Evolutionary conservation across 2,888 invertebrate genomes (phyloP).

Genomic region (Caenorhabditis wallacei): DNA sequence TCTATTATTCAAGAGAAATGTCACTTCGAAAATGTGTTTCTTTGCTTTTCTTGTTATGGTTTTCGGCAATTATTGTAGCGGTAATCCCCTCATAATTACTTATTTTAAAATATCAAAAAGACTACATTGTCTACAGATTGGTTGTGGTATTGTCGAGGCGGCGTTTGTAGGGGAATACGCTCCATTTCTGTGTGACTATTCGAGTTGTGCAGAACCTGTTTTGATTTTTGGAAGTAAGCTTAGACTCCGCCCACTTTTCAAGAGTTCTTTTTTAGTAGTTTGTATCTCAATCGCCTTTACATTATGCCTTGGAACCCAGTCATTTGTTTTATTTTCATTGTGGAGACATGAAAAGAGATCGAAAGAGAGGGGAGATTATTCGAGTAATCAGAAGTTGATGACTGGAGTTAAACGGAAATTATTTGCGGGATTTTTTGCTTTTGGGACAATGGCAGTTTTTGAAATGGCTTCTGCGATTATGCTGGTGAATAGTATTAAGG

Average conservation of each 20-base stretch:
- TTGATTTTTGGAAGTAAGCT: constrained; percentile 30
- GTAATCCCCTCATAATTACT: neutral
- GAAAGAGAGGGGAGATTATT: constrained; percentile 35
- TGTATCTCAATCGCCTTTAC: constrained; percentile 33
- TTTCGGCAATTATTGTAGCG: constrained; percentile 22
- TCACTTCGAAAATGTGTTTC: constrained; percentile 42
- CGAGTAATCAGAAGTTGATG: constrained; percentile 33
- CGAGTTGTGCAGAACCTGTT: constrained; percentile 36
- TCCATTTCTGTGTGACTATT: constrained; percentile 42
- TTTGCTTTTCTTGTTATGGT: constrained; percentile 25
- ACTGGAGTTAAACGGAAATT: constrained; percentile 34
- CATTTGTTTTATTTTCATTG: constrained; percentile 33
- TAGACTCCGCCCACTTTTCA: neutral
- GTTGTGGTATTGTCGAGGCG: constrained; percentile 36
- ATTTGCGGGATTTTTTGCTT: constrained; percentile 32
- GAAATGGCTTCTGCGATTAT: constrained; percentile 42
- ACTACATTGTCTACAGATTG: constrained; percentile 25
- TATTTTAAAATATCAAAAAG: neutral
- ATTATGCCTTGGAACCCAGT: constrained; percentile 38
- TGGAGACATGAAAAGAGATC: constrained; percentile 26
- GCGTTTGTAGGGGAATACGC: constrained; percentile 34
- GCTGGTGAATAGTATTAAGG: constrained; percentile 23
- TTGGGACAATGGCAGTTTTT: constrained; percentile 39
- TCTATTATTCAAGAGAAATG: constrained; percentile 41
- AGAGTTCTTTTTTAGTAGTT: constrained; percentile 29